Evolutionary conservation across 2,888 invertebrate species (phyloP), one percentile per base, ranked within the genome.

Genomic region (Lasioglossum malachurum): DNA sequence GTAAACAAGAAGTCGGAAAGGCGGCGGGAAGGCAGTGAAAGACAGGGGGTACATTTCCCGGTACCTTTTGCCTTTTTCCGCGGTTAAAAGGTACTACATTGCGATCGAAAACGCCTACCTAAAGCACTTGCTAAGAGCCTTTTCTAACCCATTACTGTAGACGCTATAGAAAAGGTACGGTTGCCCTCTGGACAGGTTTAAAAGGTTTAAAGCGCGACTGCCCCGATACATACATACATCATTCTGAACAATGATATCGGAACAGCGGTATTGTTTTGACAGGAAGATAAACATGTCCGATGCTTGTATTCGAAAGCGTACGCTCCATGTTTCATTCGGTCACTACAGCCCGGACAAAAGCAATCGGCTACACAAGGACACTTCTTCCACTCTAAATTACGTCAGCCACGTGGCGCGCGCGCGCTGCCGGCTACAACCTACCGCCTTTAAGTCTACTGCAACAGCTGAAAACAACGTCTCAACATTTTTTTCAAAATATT

Each of bases 61-160:
- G 89, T 87, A 87, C 91, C 92, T 93, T 93, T 90, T 90, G 88
- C 90, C 85, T 88, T 84, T 92, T 93, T 90, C 90, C 88, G 91
- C 89, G 91, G 93, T 93, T 94, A 93, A 94, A 94, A 93, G 94
- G 93, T 90, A 92, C 92, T 92, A 93, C 93, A 93, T 92, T 84
- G 88, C 87, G 88, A 88, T 83, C 87, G 88, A 92, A 91, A 92
- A 92, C 93, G 90, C 91, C 92, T 90, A 91, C 91, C 88, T 90
- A 90, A 92, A 93, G 93, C 93, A 92, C 93, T 92, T 91, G 93
- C 93, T 93, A 92, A 94, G 94, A 93, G 93, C 93, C 90, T 92
- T 92, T 93, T 90, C 91, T 89, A 88, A 88, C 90, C 88, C 90
- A 90, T 91, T 91, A 87, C 87, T 78, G 77, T 71, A 49, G 82